These are phyloP conservation scores for Corythoichthys intestinalis DNA, from an alignment of 2,113 vertebrate species.

Conservation along the genomic window DNA sequence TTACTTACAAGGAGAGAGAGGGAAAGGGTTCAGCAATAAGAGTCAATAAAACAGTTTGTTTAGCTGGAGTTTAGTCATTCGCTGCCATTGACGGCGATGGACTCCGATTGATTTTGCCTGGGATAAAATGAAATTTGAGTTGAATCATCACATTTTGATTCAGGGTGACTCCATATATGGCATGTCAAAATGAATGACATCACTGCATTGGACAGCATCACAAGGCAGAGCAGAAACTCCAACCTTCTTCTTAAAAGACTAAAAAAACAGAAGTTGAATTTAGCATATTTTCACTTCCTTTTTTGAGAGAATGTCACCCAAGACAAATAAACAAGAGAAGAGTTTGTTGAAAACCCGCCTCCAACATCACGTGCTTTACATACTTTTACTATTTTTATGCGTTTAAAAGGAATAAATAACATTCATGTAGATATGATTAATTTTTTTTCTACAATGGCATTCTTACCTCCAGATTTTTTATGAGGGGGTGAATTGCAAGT, in stretches of 20 bases:
- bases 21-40: conserved; percentile 58
- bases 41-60: conserved; percentile 62
- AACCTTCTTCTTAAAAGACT: conserved; percentile 39
- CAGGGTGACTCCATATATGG: conserved; percentile 33
- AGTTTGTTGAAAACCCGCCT: conserved; percentile 47
- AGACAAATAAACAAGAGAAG: conserved; percentile 66
- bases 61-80: no score
- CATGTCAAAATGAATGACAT: conserved; percentile 46
- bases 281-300: conserved; percentile 79
- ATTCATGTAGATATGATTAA: not conserved
- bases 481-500: no score
- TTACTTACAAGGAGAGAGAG: conserved; percentile 57
- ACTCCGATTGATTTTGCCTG: no score
- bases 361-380: conserved; percentile 53
- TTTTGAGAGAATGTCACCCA: conserved; percentile 64
- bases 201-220: conserved; percentile 52
- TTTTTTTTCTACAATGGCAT: not conserved
- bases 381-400: conserved; percentile 30
- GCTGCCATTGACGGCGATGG: no score
- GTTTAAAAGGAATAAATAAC: not conserved
- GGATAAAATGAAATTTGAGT: conserved; percentile 15
- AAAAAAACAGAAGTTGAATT: conserved; percentile 58
- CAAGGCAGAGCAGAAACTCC: conserved; percentile 54
- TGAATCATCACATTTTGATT: conserved; percentile 15
- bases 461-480: no score